Conservation (phyloP, 2,113 vertebrate species). For the Spea multiplicata region DNA sequence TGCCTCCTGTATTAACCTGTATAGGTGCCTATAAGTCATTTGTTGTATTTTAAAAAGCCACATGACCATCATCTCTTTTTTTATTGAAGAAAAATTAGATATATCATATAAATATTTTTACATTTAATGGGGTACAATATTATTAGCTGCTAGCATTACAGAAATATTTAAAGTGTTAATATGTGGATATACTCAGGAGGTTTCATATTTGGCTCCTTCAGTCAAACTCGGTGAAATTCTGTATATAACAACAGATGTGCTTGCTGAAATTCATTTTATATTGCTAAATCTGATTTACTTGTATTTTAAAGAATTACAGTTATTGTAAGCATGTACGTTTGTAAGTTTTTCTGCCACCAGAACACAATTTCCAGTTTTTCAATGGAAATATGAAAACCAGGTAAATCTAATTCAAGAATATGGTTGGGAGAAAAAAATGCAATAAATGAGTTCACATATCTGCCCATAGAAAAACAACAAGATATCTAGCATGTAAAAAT, state of each 20-base stretch:
- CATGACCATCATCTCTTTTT: too few species aligned
- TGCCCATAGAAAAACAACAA: not conserved
- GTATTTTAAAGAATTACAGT: slow-evolving; percentile 45
- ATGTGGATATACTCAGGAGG: slow-evolving; percentile 1
- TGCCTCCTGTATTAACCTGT: too few species aligned
- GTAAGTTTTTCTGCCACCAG: not conserved
- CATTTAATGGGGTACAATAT: too few species aligned
- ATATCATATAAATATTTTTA: too few species aligned
- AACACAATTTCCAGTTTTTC: slow-evolving; percentile 6
- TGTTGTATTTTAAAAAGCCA: too few species aligned
- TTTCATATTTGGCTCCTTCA: not conserved
- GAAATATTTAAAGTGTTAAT: slow-evolving; percentile 2
- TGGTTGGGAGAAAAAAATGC: not conserved
- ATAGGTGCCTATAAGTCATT: too few species aligned
- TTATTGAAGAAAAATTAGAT: too few species aligned
- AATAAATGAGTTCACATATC: not conserved
- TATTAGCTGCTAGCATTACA: too few species aligned
- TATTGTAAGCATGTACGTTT: slow-evolving; percentile 14
- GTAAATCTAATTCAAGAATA: not conserved
- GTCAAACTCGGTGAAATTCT: slow-evolving; percentile 20
- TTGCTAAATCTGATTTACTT: slow-evolving; percentile 49
- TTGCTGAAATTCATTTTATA: slow-evolving; percentile 27
- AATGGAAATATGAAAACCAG: not conserved
- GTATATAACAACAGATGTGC: slow-evolving; percentile 19
- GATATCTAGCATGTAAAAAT: not conserved